Conservation (phyloP, 2,113 vertebrate genomes). For the Haemorhous mexicanus region DNA sequence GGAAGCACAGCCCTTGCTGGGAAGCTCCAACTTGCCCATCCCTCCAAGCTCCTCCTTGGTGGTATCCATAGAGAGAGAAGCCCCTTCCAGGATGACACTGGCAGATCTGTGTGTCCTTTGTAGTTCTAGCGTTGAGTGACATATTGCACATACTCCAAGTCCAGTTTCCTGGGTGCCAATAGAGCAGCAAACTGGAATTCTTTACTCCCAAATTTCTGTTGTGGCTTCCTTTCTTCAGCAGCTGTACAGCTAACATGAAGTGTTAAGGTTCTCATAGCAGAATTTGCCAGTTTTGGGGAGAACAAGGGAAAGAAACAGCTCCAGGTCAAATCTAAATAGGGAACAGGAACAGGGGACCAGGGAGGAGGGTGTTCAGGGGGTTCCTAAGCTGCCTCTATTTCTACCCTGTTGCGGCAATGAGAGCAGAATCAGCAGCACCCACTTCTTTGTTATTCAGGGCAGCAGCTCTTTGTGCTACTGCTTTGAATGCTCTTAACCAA, state of each 20-base stretch:
- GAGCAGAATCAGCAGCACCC: neutral
- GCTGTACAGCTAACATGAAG: neutral
- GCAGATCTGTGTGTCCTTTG: no score
- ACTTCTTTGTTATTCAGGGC: neutral
- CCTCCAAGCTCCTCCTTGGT: neutral
- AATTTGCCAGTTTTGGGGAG: neutral
- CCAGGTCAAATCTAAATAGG: neutral
- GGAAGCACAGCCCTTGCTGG: neutral
- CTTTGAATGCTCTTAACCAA: neutral
- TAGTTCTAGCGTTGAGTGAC: neutral
- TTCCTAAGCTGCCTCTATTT: neutral
- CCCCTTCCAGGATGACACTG: neutral
- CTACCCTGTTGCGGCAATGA: neutral
- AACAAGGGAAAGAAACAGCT: neutral
- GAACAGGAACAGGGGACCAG: no score
- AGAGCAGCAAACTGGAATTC: no score
- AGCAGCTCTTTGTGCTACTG: neutral
- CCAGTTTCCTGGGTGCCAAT: no score
- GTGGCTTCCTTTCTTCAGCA: neutral
- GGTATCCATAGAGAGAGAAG: neutral
- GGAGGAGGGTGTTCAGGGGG: no score
- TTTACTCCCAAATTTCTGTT: neutral
- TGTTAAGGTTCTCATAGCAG: neutral
- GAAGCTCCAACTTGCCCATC: neutral
- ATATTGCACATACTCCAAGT: no score